Percentiles rank a stretch among this genome's conserved stretches.
These are phyloP conservation scores for Eidolon dupreanum DNA, from an alignment of 2,797 vertebrate genomes.

Conservation along the genomic window DNA sequence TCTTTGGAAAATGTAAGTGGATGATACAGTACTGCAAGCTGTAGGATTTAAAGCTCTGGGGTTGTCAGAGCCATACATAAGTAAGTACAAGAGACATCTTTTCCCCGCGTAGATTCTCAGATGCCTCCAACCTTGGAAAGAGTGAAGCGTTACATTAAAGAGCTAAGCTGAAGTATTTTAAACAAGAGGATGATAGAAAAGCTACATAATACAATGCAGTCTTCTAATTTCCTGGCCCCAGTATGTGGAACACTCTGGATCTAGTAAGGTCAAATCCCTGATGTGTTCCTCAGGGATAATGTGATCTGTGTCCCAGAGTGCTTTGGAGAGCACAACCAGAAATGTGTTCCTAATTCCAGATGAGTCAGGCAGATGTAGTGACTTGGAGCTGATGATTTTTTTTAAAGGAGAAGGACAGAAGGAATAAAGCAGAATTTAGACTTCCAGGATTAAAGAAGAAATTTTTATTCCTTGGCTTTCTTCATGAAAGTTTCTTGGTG, in stretches of 20 bases:
- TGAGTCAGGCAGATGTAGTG: constrained; percentile 50
- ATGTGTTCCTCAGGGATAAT: constrained; percentile 26
- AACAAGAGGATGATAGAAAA: background rate
- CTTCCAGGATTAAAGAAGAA: background rate
- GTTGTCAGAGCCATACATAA: background rate
- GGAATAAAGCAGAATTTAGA: background rate
- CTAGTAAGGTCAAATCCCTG: constrained; percentile 29
- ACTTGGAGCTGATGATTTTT: background rate
- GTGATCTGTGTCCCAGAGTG: background rate
- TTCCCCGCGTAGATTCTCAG: background rate
- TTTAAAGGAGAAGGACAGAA: background rate
- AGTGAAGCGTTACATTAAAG: background rate
- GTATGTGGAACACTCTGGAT: background rate
- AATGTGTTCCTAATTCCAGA: constrained; percentile 50
- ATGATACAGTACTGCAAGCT: background rate
- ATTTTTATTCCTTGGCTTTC: constrained; percentile 41
- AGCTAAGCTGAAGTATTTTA: background rate
- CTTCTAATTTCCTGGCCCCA: background rate
- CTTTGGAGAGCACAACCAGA: constrained; percentile 6
- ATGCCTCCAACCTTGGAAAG: background rate
- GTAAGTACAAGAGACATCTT: background rate
- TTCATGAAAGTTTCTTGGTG: background rate
- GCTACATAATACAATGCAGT: background rate
- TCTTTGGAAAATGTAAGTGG: background rate
- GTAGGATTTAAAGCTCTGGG: background rate